Evolutionary conservation across 2,888 invertebrate genomes (phyloP).

Genomic region (Thereva nobilitata): DNA sequence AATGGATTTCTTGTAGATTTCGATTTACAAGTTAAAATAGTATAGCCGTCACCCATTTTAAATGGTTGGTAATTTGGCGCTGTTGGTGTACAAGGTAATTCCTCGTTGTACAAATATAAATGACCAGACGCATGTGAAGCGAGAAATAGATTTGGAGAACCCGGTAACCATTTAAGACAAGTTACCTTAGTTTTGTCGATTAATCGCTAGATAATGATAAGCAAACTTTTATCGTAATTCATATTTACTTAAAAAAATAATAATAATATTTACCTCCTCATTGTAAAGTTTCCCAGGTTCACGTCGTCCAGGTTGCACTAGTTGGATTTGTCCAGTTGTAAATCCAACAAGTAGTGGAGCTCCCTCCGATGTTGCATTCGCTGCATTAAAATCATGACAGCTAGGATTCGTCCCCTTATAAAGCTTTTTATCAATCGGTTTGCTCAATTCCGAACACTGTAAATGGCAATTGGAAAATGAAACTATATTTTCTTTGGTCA

Average conservation of each 20-base stretch:
- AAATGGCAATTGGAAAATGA: constrained; percentile 32
- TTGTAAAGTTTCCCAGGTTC: constrained; percentile 96
- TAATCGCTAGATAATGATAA: constrained; percentile 51
- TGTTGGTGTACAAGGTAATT: constrained; percentile 85
- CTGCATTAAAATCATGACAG: constrained; percentile 95
- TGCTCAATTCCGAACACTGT: constrained; percentile 91
- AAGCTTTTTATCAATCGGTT: constrained; percentile 96
- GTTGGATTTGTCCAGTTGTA: constrained; percentile 96
- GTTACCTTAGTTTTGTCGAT: constrained; percentile 69
- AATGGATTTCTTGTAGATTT: constrained; percentile 95
- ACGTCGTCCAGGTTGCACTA: constrained; percentile 96
- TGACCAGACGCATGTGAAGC: constrained; percentile 95
- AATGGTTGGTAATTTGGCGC: constrained; percentile 94
- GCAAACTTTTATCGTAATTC: neutral
- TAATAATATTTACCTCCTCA: constrained; percentile 76
- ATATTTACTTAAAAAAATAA: neutral
- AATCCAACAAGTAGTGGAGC: constrained; percentile 94
- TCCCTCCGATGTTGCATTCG: constrained; percentile 79
- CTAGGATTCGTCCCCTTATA: constrained; percentile 99
- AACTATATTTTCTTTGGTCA: neutral
- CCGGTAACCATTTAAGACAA: constrained; percentile 97
- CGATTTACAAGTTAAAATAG: constrained; percentile 93
- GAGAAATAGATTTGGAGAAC: constrained; percentile 89
- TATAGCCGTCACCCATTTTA: constrained; percentile 92
- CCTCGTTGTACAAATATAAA: constrained; percentile 97